Base-by-base conservation (phyloP, 2,888 invertebrate genomes). In the Halictus ligatus region DNA sequence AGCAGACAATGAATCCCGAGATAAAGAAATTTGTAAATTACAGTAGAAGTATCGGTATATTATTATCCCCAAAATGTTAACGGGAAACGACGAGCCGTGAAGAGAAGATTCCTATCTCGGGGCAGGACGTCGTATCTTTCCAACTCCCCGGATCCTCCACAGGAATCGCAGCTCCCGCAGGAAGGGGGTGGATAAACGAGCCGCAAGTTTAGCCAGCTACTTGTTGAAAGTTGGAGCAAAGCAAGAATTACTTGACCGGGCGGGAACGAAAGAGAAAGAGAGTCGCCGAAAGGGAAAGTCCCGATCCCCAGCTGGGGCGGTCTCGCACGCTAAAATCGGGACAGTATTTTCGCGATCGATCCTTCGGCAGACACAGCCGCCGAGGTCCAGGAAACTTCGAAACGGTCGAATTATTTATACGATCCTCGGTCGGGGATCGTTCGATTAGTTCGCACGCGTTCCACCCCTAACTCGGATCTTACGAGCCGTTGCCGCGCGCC, bases 401-500 rank as follows among this genome's bases (percentile, higher is more conserved):
- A 21, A 15, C 50, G 48, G 25, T 8, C 13, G 40, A 46, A 35
- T 21, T 40, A 40, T 69, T 58, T 58, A 58, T 58, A 58, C 58
- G 58, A 58, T 58, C 58, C 58, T 58, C 58, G 58, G 58, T 58
- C 12, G 58, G 58, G 58, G n/a, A 58, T n/a, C 58, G 58, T 58
- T 58, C 58, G 58, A 58, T 58, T 58, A 29, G 46, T 75, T 75
- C 54, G 43, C 48, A 25, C 71, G 58, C 78, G 76, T 83, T 48
- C 75, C 50, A 48, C 78, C 78, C 80, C 75, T 75, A 85, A 84
- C 80, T 80, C 74, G 69, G 64, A 75, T 81, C 78, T 75, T 75
- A 77, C 78, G 80, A 80, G 69, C 71, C 74, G 79, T 87, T 78
- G 77, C 85, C 78, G 73, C 77, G 73, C 75, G 78, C 71, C 83